A percentile compares a stretch with the other conserved stretches of the same genome.
These are phyloP conservation scores for Stramonita haemastoma DNA, from an alignment of 2,888 invertebrate species.

Conservation along the genomic window DNA sequence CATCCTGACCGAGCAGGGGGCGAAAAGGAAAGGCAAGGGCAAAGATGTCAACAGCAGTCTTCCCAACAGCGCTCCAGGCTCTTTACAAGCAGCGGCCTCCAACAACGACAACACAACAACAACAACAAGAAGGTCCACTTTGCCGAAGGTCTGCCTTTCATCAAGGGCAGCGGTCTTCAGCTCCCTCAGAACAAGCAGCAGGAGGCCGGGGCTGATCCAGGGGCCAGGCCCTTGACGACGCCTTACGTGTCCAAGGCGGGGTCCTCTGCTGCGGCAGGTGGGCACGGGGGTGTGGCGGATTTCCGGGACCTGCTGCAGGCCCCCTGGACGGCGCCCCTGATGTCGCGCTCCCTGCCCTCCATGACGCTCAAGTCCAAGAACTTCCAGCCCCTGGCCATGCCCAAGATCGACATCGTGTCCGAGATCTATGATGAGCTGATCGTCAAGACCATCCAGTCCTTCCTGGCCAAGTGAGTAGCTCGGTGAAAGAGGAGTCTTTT, in stretches of 20 bases:
- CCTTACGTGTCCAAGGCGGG: background rate
- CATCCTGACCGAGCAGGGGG: background rate
- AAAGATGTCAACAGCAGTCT: background rate
- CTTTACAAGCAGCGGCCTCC: background rate
- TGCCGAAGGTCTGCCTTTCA: conserved; percentile 41
- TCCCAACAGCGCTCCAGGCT: background rate
- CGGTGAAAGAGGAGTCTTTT: too few species aligned
- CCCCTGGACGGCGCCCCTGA: conserved; percentile 42
- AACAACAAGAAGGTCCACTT: conserved; percentile 41
- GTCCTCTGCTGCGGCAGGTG: too few species aligned
- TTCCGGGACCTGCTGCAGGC: conserved; percentile 12
- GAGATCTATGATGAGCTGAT: conserved; percentile 66
- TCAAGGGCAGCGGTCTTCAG: conserved; percentile 40
- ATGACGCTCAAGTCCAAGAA: conserved; percentile 35
- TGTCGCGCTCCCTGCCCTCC: conserved; percentile 23
- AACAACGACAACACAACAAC: background rate
- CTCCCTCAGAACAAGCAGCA: conserved; percentile 8
- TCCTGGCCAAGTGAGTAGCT: conserved; percentile 45
- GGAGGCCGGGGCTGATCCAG: background rate
- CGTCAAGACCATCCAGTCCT: conserved; percentile 64
- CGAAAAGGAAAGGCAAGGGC: background rate
- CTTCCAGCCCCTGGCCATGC: conserved; percentile 52
- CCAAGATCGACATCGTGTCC: conserved; percentile 67
- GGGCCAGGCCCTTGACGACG: background rate
- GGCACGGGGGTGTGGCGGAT: background rate